These are phyloP conservation scores for Mus musculus DNA, from an alignment of 2,113 vertebrate genomes.

Conservation along the genomic window GRCm39 chr16:90538501-90539000, in stretches of 20 bases:
- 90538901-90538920: not conserved
- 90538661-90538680: not conserved
- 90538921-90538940: not conserved
- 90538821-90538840: not conserved
- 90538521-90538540: not conserved
- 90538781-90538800: not conserved
- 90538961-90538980: not conserved
- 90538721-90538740: too few relatives aligned
- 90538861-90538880: not conserved
- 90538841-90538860: not conserved
- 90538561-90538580: not conserved
- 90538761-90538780: not conserved
- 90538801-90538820: not conserved
- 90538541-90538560: not conserved
- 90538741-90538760: not conserved
- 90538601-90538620: not conserved
- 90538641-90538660: not conserved
- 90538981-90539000: not conserved
- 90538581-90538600: not conserved
- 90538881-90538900: not conserved
- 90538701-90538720: not conserved
- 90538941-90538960: not conserved
- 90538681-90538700: not conserved
- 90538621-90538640: too few relatives aligned
- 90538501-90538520: not conserved